Conservation (phyloP, 2,888 invertebrate genomes). For the Drosophila nigritarsus region DNA sequence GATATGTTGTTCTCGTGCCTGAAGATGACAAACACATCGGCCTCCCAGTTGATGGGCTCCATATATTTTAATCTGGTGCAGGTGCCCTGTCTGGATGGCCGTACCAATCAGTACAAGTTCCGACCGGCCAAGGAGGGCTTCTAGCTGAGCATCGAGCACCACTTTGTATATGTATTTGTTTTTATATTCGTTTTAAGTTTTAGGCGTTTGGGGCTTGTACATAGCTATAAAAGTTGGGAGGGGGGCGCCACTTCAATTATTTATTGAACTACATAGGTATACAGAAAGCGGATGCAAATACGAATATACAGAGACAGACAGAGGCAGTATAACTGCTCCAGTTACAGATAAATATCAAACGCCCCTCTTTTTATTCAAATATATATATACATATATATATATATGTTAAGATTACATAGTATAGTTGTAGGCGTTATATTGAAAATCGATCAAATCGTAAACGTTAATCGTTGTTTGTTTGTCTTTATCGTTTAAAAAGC, state of each 20-base stretch:
- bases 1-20: conserved; percentile 93
- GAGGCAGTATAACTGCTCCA: conserved; percentile 13
- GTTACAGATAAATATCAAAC: conserved; percentile 23
- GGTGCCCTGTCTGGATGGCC: conserved; percentile 83
- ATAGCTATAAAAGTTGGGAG: conserved; percentile 26
- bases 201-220: conserved; percentile 32
- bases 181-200: conserved; percentile 4
- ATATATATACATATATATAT: conserved; percentile 16
- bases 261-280: conserved; percentile 54
- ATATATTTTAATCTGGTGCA: conserved; percentile 94
- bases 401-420: conserved; percentile 58
- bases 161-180: neutral
- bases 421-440: conserved; percentile 45
- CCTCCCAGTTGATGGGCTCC: conserved; percentile 91
- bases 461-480: conserved; percentile 30
- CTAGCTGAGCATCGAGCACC: conserved; percentile 36
- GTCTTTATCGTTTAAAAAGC: conserved; percentile 41
- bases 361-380: conserved; percentile 40
- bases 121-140: conserved; percentile 84
- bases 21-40: conserved; percentile 90
- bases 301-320: neutral
- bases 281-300: conserved; percentile 12
- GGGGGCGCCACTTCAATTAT: conserved; percentile 44
- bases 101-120: conserved; percentile 76
- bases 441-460: conserved; percentile 16